Conservation (phyloP, 2,888 invertebrate species). For the Drosophila gaucha region DNA sequence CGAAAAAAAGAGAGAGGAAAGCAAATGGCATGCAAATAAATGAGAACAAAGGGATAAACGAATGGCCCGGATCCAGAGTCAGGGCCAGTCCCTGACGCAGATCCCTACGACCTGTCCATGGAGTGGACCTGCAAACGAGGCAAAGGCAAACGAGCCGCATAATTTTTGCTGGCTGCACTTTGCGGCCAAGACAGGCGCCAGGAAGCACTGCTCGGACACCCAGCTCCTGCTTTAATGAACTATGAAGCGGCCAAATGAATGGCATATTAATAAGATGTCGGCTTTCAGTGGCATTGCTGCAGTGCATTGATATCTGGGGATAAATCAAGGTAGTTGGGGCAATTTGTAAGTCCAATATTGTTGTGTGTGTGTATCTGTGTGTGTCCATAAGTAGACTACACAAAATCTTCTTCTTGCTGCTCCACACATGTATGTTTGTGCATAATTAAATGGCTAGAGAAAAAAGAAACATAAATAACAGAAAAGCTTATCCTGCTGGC, state of each 20-base stretch:
- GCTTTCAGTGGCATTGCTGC: slow-evolving; percentile 48
- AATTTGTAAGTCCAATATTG: slow-evolving; percentile 63
- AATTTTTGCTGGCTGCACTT: slow-evolving; percentile 76
- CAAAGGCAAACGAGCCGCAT: slow-evolving; percentile 77
- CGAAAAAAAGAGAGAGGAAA: slow-evolving; percentile 18
- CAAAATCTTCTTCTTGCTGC: slow-evolving; percentile 7
- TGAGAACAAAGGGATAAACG: slow-evolving; percentile 80
- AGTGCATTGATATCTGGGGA: slow-evolving; percentile 60
- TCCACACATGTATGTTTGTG: slow-evolving; percentile 9
- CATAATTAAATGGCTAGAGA: slow-evolving; percentile 52
- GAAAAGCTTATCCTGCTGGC: slow-evolving; percentile 36
- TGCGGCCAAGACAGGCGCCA: slow-evolving; percentile 68
- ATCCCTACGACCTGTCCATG: slow-evolving; percentile 1
- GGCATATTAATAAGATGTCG: slow-evolving; percentile 80
- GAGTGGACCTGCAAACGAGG: slow-evolving; percentile 39
- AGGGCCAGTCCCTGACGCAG: slow-evolving; percentile 11
- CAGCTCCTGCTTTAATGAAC: slow-evolving; percentile 74
- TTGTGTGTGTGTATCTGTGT: slow-evolving; percentile 10
- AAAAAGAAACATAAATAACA: slow-evolving; percentile 71
- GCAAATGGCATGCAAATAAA: slow-evolving; percentile 78
- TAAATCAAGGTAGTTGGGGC: slow-evolving; percentile 74
- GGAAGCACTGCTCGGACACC: slow-evolving; percentile 36
- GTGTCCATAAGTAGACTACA: slow-evolving; percentile 29
- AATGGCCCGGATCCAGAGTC: slow-evolving; percentile 54
- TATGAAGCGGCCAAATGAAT: slow-evolving; percentile 77